phyloP scores from a whole-genome alignment of 1,140 invertebrate genomes.

The Drosophila sp. region DNA sequence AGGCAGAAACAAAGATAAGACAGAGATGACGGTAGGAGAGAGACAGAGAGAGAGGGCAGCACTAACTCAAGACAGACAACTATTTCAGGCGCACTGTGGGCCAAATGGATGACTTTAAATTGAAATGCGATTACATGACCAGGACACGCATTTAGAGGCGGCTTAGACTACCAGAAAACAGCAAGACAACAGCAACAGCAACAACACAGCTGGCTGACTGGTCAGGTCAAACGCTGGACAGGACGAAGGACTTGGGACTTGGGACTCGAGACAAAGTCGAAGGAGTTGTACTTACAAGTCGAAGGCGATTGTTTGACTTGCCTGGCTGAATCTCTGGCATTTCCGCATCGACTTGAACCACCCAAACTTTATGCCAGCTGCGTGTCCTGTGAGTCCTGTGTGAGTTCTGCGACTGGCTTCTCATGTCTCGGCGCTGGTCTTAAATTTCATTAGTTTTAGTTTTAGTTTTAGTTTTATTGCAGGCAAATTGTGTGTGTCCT shows the following conservation, averaged over 20 bases:
- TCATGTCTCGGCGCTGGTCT: slow-evolving; percentile 54
- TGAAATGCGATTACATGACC: slow-evolving; percentile 82
- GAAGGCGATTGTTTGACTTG: slow-evolving; percentile 37
- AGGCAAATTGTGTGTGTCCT: slow-evolving; percentile 57
- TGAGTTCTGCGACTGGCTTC: slow-evolving; percentile 11
- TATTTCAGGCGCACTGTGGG: slow-evolving; percentile 14
- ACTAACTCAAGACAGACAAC: background rate
- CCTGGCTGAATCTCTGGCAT: slow-evolving; percentile 59
- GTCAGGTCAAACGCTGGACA: slow-evolving; percentile 54
- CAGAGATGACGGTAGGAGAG: background rate
- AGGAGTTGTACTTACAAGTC: slow-evolving; percentile 12
- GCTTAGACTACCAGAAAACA: slow-evolving; percentile 58
- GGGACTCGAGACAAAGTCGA: slow-evolving; percentile 15
- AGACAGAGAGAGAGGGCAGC: background rate
- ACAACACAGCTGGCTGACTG: slow-evolving; percentile 16
- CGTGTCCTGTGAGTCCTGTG: slow-evolving; percentile 13
- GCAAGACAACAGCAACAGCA: too few species aligned
- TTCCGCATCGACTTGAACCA: slow-evolving; percentile 12
- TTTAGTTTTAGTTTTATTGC: slow-evolving; percentile 71
- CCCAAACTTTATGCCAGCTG: slow-evolving; percentile 49
- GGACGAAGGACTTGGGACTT: slow-evolving; percentile 4
- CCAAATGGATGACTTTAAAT: slow-evolving; percentile 78
- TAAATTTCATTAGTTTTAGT: slow-evolving; percentile 77
- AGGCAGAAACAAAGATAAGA: slow-evolving; percentile 39
- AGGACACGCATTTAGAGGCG: slow-evolving; percentile 74